Evolutionary conservation across 1,140 invertebrate genomes (phyloP), one percentile per base, ranked within the genome.

Genomic region (Drosophila repleta): DNA sequence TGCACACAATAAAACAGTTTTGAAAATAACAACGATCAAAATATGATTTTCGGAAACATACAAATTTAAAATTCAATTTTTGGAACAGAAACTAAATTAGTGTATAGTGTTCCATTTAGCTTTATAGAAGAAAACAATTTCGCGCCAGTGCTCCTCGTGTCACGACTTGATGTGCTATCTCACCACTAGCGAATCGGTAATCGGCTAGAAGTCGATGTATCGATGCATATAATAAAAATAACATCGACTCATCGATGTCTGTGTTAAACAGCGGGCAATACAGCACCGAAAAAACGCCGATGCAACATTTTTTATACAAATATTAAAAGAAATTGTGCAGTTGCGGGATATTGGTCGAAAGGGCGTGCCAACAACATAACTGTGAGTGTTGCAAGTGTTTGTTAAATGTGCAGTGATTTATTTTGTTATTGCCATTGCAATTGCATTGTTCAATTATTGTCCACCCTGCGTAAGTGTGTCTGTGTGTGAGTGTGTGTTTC

Each of bases 231-330:
- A 20, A 46, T 15, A 45, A 24, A 55, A 26, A 21, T 21, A 60
- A 43, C 49, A 69, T 69, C 57, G 66, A 62, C 37, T 56, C 66
- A 69, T 69, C 66, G 58, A 63, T 69, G 58, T 69, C 58, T 62
- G 61, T 65, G 35, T 41, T 65, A 56, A 70, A 65, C 61, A 70
- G 62, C 68, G 68, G 68, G 62, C 53, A 57, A 71, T 60, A 52
- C 24, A 49, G 68, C 68, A 66, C 62, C 69, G 64, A 72, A 72
- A 69, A 69, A 74, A 74, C n/a, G 70, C 70, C 68, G 70, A 73
- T 73, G 56, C 70, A 68, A 73, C 57, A 62, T 68, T 73, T 61
- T 56, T 58, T 45, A 58, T 51, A 41, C 67, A 68, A 69, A 70
- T 69, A 58, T 45, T 45, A 63, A 52, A 63, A 49, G 15, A 69